These are phyloP conservation scores for Graphium colonna DNA, from an alignment of 2,888 invertebrate genomes.

Conservation along the genomic window DNA sequence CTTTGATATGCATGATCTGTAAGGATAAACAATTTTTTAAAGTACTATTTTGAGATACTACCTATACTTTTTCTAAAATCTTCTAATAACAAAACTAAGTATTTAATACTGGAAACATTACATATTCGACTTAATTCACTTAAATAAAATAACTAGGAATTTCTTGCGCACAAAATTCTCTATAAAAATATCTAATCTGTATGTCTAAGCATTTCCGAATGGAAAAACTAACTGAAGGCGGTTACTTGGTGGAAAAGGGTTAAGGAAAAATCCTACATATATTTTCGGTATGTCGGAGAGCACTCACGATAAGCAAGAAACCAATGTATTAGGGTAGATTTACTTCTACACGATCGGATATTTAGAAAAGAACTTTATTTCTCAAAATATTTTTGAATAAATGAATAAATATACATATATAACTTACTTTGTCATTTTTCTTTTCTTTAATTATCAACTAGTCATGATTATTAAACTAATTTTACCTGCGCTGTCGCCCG, in stretches of 20 bases:
- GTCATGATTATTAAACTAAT: too few relatives aligned
- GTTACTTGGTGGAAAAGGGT: conserved; percentile 12
- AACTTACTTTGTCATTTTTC: too few relatives aligned
- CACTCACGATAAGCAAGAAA: conserved; percentile 13
- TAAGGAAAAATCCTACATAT: conserved; percentile 1
- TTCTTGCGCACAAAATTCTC: background rate
- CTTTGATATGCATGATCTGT: too few relatives aligned
- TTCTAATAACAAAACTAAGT: too few relatives aligned
- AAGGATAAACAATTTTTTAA: too few relatives aligned
- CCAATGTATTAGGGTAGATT: conserved; percentile 7
- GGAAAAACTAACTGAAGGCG: conserved; percentile 7
- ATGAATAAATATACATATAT: too few relatives aligned
- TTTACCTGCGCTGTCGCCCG: too few relatives aligned
- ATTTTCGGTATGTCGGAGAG: conserved; percentile 12
- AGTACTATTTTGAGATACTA: too few relatives aligned
- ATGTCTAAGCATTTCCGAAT: conserved; percentile 9
- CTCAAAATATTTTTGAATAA: background rate
- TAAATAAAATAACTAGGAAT: background rate
- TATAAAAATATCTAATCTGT: background rate
- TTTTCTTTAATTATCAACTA: too few relatives aligned
- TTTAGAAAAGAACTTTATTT: conserved; percentile 1
- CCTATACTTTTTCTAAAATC: too few relatives aligned
- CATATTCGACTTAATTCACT: background rate
- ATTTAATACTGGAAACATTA: background rate
- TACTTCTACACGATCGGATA: conserved; percentile 12